Percentiles rank a stretch among this genome's conserved stretches.
Evolutionary conservation across 1,140 invertebrate genomes (phyloP).

Genomic region (Heliconius himera): DNA sequence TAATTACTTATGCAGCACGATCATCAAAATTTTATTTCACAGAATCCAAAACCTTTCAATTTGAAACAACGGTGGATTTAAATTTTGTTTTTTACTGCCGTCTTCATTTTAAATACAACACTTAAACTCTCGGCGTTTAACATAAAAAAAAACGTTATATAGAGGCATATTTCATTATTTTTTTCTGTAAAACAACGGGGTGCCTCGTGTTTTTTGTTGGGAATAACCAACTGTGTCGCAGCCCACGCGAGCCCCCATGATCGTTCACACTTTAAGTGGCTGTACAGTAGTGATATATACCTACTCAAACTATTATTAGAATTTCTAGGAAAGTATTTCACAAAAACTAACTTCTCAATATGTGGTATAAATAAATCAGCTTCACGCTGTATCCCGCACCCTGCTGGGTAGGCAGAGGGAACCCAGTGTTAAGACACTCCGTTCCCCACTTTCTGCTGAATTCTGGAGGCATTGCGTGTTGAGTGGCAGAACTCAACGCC

Average conservation of each 20-base stretch:
- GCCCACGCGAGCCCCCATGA: slow-evolving; percentile 67
- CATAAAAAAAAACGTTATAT: slow-evolving; percentile 70
- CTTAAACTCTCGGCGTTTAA: slow-evolving; percentile 70
- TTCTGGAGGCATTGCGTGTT: too few relatives aligned
- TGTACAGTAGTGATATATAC: slow-evolving; percentile 70
- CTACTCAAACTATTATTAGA: slow-evolving; percentile 63
- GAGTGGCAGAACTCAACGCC: too few relatives aligned
- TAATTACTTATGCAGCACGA: slow-evolving; percentile 38
- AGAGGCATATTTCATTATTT: slow-evolving; percentile 79
- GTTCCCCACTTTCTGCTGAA: too few relatives aligned
- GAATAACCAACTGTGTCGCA: slow-evolving; percentile 60
- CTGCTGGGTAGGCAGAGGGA: too few relatives aligned
- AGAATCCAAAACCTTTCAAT: slow-evolving; percentile 45
- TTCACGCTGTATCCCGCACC: too few relatives aligned
- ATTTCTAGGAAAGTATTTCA: slow-evolving; percentile 37
- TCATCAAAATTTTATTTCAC: slow-evolving; percentile 40
- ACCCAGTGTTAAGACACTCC: too few relatives aligned
- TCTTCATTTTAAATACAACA: slow-evolving; percentile 66
- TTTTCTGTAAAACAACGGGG: slow-evolving; percentile 78
- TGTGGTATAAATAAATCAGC: too few relatives aligned
- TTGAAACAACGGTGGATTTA: slow-evolving; percentile 50
- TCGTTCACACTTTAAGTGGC: slow-evolving; percentile 79
- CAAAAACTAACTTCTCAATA: not conserved
- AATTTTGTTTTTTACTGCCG: slow-evolving; percentile 58
- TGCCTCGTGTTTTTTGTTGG: slow-evolving; percentile 73